Conservation (phyloP, 2,113 vertebrate genomes). For the Mionectes macconnelli region DNA sequence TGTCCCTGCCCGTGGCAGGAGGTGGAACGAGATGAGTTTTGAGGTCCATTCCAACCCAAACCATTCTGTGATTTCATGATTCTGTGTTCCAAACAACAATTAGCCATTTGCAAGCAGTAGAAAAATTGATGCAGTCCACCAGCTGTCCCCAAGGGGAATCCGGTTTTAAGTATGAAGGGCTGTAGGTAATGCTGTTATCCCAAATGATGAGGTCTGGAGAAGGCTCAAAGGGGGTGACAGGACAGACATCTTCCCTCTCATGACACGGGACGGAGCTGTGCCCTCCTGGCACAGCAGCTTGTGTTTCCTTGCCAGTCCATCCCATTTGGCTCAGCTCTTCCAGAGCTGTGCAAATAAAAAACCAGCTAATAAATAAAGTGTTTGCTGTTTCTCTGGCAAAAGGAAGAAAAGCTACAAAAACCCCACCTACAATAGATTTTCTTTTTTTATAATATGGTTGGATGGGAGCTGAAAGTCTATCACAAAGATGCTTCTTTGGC, state of each 20-base stretch:
- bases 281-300: background rate
- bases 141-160: accelerated
- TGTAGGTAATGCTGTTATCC: background rate
- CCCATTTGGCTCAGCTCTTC: background rate
- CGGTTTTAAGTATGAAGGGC: accelerated
- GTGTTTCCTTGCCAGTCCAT: background rate
- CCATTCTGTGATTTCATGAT: background rate
- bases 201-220: background rate
- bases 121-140: accelerated
- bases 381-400: slow-evolving; percentile 38
- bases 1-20: background rate
- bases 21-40: background rate
- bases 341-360: background rate
- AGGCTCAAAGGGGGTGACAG: background rate
- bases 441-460: background rate
- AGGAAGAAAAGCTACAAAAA: background rate
- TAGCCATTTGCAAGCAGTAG: background rate
- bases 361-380: background rate
- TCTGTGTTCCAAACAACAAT: background rate
- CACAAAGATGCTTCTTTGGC: slow-evolving; percentile 65
- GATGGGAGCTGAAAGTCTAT: slow-evolving; percentile 55
- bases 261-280: background rate
- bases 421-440: background rate
- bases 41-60: background rate
- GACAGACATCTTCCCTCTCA: background rate